Percentiles rank a stretch among this genome's conserved stretches.
phyloP scores from a whole-genome alignment of 2,113 vertebrate genomes.

The Chlorocebus sabaeus region DNA sequence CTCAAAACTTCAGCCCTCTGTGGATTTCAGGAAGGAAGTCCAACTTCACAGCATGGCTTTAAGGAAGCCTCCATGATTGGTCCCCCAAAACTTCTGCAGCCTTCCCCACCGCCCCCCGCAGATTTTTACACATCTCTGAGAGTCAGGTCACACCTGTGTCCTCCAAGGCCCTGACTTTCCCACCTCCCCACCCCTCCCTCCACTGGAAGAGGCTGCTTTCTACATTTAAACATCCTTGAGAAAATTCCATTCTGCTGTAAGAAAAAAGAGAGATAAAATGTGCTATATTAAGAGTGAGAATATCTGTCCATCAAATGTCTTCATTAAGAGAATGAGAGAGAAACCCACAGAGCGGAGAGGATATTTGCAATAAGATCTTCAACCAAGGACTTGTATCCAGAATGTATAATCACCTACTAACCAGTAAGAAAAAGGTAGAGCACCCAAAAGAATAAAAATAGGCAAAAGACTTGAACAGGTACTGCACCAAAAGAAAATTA shows the following conservation, averaged over 20 bases:
- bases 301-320: not conserved
- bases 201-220: not conserved
- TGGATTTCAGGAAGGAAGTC: not conserved
- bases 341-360: not conserved
- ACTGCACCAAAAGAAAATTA: not conserved
- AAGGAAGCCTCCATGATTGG: not conserved
- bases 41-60: fast-evolving
- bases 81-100: not conserved
- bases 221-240: not conserved
- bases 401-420: not conserved
- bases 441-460: fast-evolving
- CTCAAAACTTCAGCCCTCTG: not conserved
- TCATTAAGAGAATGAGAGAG: not conserved
- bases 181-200: not conserved
- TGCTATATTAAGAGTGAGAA: not conserved
- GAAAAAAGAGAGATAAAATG: not conserved
- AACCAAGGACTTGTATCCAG: not conserved
- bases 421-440: not conserved
- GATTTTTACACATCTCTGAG: not conserved
- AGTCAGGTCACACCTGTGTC: not conserved
- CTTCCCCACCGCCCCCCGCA: not conserved
- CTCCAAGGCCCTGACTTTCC: not conserved
- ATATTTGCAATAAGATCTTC: not conserved
- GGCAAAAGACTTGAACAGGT: too few relatives aligned
- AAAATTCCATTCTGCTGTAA: not conserved